Evolutionary conservation across 2,888 invertebrate species (phyloP).

Genomic region (Alsophila aescularia): DNA sequence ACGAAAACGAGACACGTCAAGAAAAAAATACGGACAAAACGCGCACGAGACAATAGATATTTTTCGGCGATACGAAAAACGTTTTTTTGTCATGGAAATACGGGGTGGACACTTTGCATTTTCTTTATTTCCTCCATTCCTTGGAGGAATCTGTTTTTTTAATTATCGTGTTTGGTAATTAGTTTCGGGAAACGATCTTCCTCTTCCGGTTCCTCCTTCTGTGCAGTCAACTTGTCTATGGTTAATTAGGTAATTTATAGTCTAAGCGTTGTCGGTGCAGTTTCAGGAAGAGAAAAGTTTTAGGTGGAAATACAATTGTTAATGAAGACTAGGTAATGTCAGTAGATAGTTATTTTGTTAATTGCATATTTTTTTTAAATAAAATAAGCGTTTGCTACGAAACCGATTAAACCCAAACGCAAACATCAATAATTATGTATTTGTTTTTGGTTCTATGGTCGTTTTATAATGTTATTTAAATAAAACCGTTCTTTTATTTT

Average conservation of each 20-base stretch:
- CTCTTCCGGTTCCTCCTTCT: conserved; percentile 70
- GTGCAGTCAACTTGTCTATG: conserved; percentile 74
- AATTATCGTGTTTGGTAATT: conserved; percentile 84
- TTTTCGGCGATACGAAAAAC: conserved; percentile 77
- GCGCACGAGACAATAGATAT: conserved; percentile 79
- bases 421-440: too few species aligned
- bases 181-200: conserved; percentile 81
- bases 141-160: conserved; percentile 80
- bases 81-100: conserved; percentile 81
- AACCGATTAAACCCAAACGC: too few species aligned
- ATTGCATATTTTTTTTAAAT: too few species aligned
- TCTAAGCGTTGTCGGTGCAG: conserved; percentile 42
- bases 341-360: too few species aligned
- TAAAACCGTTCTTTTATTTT: too few species aligned
- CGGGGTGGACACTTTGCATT: conserved; percentile 81
- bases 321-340: too few species aligned
- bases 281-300: not conserved
- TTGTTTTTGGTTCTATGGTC: too few species aligned
- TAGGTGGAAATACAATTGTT: too few species aligned
- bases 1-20: conserved; percentile 80
- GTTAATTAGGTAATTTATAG: conserved; percentile 80
- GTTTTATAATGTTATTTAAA: too few species aligned
- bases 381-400: too few species aligned
- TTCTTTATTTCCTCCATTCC: conserved; percentile 77
- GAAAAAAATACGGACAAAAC: conserved; percentile 74